Evolutionary conservation across 2,113 vertebrate genomes (phyloP), one percentile per base, ranked within the genome.

Genomic region (Dissostichus mawsoni): DNA sequence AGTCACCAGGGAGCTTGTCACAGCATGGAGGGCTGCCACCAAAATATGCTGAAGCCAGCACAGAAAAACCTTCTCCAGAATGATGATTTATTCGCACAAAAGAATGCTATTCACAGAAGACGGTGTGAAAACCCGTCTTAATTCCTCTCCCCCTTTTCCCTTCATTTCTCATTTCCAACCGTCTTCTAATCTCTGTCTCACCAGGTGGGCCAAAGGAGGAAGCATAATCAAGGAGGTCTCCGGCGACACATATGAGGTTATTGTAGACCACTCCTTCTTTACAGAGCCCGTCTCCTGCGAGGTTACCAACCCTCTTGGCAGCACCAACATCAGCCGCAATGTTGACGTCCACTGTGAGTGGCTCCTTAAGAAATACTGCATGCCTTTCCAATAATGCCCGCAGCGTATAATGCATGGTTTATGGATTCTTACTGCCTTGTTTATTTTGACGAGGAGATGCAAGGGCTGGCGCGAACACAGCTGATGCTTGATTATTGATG

Each of bases 281-380:
- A 97, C 97, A 0, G 98, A 99, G 67, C 97, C 98, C 0, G 95
- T 99, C 5, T 99, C 98, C 85, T 99, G 98, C 0, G 98, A 99
- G 90, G 98, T 99, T 66, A 98, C 98, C 94, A 99, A 99, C 0
- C 95, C 97, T 0, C 93, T 99, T 47, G 98, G 98, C 88, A 99
- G 96, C 92, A 99, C 98, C 10, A 99, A 99, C 91, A 95, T 99
- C 94, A 99, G 98, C 93, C 96, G 97, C 61, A 98, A 97, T 0
- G 98, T 99, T 8, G 98, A 99, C 0, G 98, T 99, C 64, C 98
- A 99, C 82, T 99, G 98, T 99, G 88, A 98, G 98, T 93, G 44
- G 9, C 62, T 71, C 45, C 13, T 75, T 47, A 14, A 69, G 52
- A 8, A 14, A 23, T 45, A 2, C n/a, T 20, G 1, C 8, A 36